Conservation (phyloP, 2,888 invertebrate species). For the Lamproptera curius region DNA sequence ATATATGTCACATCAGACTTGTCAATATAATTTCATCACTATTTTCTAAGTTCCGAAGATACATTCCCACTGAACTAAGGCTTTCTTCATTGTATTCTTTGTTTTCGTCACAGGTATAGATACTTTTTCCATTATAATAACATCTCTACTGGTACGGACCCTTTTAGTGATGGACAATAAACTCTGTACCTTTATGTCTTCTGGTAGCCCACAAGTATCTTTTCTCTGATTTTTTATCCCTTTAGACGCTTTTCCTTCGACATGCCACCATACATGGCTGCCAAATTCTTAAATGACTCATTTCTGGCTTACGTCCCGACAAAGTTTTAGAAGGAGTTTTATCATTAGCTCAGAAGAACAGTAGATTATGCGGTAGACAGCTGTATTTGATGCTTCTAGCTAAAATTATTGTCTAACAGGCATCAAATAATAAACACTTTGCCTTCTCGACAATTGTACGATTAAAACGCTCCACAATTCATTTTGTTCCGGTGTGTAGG, state of each 20-base stretch:
- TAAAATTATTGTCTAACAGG: too few relatives aligned
- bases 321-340: conserved; percentile 28
- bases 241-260: conserved; percentile 22
- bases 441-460: neutral
- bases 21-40: neutral
- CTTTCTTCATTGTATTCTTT: neutral
- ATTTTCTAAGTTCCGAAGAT: neutral
- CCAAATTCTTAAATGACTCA: conserved; percentile 38
- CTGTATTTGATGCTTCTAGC: too few relatives aligned
- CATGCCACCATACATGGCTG: conserved; percentile 25
- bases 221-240: conserved; percentile 2
- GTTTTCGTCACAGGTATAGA: neutral
- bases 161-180: neutral
- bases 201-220: neutral
- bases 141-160: neutral
- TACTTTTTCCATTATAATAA: neutral
- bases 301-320: conserved; percentile 34
- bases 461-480: neutral
- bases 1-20: too few relatives aligned
- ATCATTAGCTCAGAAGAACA: too few relatives aligned
- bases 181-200: neutral
- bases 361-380: too few relatives aligned
- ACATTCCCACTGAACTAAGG: neutral
- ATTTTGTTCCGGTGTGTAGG: neutral
- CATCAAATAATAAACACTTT: too few relatives aligned